Conservation (phyloP, 2,797 vertebrate genomes). For the Muraenolepis orangiensis region DNA sequence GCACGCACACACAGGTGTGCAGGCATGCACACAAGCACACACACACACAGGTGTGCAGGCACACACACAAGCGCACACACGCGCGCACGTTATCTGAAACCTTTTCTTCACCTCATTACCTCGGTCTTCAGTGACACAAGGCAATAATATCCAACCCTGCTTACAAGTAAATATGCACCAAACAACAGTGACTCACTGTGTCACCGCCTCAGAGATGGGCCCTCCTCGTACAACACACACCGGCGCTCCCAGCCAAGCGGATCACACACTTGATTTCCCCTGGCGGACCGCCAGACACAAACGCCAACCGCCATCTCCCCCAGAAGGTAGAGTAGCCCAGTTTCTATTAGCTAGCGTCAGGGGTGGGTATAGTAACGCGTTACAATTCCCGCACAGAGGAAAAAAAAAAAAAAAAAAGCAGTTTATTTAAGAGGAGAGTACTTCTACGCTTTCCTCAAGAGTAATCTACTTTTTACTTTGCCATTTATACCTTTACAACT, state of each 20-base stretch:
- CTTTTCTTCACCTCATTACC: slow-evolving; percentile 77
- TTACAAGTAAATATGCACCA: slow-evolving; percentile 15
- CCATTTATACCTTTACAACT: too few relatives aligned
- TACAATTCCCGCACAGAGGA: too few relatives aligned
- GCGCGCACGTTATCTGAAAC: slow-evolving; percentile 58
- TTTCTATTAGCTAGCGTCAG: background rate
- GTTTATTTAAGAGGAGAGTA: too few relatives aligned
- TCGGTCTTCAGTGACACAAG: slow-evolving; percentile 72
- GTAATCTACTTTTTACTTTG: too few relatives aligned
- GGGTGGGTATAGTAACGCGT: too few relatives aligned
- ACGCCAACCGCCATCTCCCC: background rate
- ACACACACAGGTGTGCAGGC: slow-evolving; percentile 28
- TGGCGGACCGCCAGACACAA: slow-evolving; percentile 41
- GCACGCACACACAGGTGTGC: slow-evolving; percentile 17
- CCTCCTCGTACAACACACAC: slow-evolving; percentile 51
- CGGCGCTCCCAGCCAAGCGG: slow-evolving; percentile 53
- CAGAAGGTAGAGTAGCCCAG: background rate
- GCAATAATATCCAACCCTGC: slow-evolving; percentile 27
- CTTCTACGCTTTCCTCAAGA: too few relatives aligned
- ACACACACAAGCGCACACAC: slow-evolving; percentile 2
- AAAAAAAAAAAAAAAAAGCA: too few relatives aligned
- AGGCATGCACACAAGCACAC: slow-evolving; percentile 23
- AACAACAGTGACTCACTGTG: background rate
- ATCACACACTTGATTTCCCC: slow-evolving; percentile 51
- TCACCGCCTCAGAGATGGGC: background rate